Percentiles rank a stretch among this genome's conserved stretches.
These are phyloP conservation scores for Larimichthys polyactis DNA, from an alignment of 2,113 vertebrate genomes.

Conservation along the genomic window DNA sequence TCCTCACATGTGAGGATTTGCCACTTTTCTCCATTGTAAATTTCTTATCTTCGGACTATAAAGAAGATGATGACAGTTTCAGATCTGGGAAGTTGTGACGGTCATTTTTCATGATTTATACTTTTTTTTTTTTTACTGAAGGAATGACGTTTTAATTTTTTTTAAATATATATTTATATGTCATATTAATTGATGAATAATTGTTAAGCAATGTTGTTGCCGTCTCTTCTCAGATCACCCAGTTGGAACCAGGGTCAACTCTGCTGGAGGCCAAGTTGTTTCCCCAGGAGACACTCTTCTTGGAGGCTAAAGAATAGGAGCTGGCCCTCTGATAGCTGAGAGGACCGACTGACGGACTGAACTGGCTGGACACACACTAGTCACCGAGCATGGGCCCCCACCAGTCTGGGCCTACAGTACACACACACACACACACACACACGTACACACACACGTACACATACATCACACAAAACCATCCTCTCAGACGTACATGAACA, in stretches of 20 bases:
- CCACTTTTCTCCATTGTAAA: background rate
- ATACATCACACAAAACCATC: slow-evolving; percentile 30
- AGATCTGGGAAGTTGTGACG: background rate
- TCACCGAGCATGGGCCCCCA: slow-evolving; percentile 77
- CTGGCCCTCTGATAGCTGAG: slow-evolving; percentile 46
- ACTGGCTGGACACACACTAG: slow-evolving; percentile 78
- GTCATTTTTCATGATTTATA: background rate
- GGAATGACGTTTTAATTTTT: too few relatives aligned
- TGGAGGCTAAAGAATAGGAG: slow-evolving; percentile 96
- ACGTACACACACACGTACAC: slow-evolving; percentile 44
- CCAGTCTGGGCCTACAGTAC: slow-evolving; percentile 66
- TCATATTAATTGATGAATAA: background rate
- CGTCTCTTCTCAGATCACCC: slow-evolving; percentile 88
- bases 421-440: slow-evolving; percentile 48
- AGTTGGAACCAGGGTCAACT: slow-evolving; percentile 92
- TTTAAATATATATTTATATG: too few relatives aligned
- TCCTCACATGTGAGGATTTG: slow-evolving; percentile 5
- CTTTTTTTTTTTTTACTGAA: background rate
- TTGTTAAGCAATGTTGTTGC: background rate
- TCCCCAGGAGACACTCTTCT: slow-evolving; percentile 99
- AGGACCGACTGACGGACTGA: slow-evolving; percentile 65
- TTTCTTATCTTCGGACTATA: background rate
- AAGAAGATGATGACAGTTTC: background rate
- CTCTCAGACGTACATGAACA: slow-evolving; percentile 64
- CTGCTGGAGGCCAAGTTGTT: slow-evolving; percentile 97